phyloP scores from a whole-genome alignment of 2,797 vertebrate species.

The Oryzias sinensis region DNA sequence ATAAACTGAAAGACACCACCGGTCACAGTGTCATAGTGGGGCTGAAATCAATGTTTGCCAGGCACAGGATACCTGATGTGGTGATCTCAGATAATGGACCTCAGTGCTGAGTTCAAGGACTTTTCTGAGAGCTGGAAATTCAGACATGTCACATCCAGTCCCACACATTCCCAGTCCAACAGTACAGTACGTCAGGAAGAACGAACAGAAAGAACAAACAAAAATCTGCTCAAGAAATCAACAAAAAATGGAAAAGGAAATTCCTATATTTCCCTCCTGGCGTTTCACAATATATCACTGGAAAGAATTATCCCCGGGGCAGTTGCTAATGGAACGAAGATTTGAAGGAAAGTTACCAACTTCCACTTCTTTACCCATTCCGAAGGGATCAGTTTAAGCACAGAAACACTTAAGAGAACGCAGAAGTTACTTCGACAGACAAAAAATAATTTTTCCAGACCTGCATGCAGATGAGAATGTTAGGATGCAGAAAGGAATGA shows the following conservation, averaged over 20 bases:
- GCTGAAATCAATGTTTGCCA: background rate
- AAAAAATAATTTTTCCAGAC: background rate
- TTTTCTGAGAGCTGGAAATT: background rate
- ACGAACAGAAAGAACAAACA: constrained; percentile 11
- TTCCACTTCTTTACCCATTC: too few species aligned
- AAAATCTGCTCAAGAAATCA: background rate
- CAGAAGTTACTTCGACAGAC: background rate
- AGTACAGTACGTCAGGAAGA: background rate
- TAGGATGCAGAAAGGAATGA: background rate
- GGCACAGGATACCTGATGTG: background rate
- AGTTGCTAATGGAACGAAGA: background rate
- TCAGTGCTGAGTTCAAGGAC: background rate
- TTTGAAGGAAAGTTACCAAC: background rate
- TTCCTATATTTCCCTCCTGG: too few species aligned
- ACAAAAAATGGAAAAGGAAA: too few species aligned
- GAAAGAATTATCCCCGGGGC: too few species aligned
- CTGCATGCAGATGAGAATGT: background rate
- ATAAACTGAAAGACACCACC: background rate
- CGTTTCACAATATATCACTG: too few species aligned
- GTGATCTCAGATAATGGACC: background rate
- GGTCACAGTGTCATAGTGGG: background rate
- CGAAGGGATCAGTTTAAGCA: too few species aligned
- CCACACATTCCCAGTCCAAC: background rate
- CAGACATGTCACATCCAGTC: background rate
- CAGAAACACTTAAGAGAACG: too few species aligned